phyloP scores from a whole-genome alignment of 64 coral and sea anemone species.

The Astreopora myriophthalma region DNA sequence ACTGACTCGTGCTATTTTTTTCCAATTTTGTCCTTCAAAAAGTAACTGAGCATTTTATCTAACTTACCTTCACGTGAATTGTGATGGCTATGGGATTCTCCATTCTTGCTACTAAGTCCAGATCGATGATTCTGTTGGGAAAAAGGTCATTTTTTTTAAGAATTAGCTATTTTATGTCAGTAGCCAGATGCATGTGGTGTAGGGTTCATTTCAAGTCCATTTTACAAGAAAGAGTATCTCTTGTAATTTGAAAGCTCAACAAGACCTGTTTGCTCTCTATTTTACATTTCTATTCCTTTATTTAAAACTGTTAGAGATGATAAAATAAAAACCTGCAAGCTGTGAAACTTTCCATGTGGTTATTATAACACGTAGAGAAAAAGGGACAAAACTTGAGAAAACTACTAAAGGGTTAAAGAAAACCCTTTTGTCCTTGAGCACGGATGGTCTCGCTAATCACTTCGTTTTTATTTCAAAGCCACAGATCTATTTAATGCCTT shows the following conservation, averaged over 20 bases:
- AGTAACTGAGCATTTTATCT: neutral
- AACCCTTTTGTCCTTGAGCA: neutral
- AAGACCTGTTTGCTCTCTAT: neutral
- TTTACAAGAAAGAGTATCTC: neutral
- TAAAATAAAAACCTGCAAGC: neutral
- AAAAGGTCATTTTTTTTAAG: neutral
- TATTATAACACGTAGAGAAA: neutral
- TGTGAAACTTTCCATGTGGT: neutral
- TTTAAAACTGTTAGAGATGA: neutral
- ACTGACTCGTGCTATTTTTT: no score
- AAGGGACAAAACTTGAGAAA: neutral
- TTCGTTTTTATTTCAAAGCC: slow-evolving; percentile 52
- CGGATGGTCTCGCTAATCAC: slow-evolving; percentile 45
- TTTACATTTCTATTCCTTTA: neutral
- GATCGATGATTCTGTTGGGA: slow-evolving; percentile 20
- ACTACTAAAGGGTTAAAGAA: neutral
- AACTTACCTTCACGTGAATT: slow-evolving; percentile 21
- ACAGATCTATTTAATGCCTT: slow-evolving; percentile 37
- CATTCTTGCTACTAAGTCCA: slow-evolving; percentile 22
- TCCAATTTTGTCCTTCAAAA: neutral
- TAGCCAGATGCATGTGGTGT: neutral
- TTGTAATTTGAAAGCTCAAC: neutral
- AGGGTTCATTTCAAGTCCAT: neutral
- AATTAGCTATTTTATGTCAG: neutral
- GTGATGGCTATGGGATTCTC: slow-evolving; percentile 5